Evolutionary conservation across 1,140 invertebrate genomes (phyloP).

Genomic region (Eriocheir sinensis): DNA sequence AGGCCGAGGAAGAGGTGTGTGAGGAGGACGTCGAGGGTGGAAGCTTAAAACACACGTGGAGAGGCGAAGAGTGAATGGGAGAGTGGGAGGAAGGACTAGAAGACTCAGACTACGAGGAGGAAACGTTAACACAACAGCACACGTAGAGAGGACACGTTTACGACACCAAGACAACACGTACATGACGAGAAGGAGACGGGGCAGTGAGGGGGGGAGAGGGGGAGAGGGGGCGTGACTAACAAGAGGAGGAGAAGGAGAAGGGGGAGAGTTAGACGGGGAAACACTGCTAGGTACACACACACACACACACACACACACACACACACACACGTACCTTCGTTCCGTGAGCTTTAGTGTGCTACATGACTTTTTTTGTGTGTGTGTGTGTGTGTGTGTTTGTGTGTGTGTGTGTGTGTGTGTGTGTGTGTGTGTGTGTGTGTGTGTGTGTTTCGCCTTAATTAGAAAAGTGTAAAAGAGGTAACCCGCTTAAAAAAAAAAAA

Average conservation of each 20-base stretch:
- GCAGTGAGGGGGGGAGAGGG: background rate
- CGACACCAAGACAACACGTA: background rate
- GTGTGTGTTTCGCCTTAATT: background rate
- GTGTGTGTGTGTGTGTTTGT: background rate
- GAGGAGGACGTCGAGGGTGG: background rate
- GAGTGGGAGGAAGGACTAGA: background rate
- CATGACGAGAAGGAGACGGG: background rate
- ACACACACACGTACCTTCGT: background rate
- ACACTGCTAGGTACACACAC: background rate
- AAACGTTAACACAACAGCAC: background rate
- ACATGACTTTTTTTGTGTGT: background rate
- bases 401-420: background rate
- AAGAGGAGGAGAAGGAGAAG: background rate
- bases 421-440: background rate
- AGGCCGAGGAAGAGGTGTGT: background rate
- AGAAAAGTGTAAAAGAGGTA: background rate
- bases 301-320: slow-evolving; percentile 22
- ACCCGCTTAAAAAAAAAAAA: background rate
- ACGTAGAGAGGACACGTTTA: background rate
- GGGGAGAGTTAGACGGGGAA: background rate
- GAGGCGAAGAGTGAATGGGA: background rate
- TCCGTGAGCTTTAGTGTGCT: background rate
- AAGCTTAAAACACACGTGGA: background rate
- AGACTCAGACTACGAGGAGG: background rate
- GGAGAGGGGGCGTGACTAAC: too few relatives aligned